These are phyloP conservation scores for Pitta sordida DNA, from an alignment of 2,113 vertebrate species.

Conservation along the genomic window DNA sequence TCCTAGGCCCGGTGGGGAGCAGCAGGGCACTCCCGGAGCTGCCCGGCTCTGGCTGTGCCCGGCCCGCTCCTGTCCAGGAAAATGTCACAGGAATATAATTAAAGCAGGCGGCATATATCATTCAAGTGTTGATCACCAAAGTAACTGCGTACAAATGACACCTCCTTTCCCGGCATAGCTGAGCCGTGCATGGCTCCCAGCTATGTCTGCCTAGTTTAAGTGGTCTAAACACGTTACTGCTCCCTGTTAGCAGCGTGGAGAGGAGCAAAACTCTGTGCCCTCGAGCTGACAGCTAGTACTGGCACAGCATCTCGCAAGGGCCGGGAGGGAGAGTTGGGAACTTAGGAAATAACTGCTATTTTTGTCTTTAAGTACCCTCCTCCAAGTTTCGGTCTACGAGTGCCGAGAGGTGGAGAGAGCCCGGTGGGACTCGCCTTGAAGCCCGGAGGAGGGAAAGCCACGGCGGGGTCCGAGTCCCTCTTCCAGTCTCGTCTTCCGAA, in stretches of 20 bases:
- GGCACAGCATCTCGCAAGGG: background rate
- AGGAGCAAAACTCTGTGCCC: background rate
- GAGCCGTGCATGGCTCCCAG: constrained; percentile 50
- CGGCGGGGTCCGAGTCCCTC: background rate
- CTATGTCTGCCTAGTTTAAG: constrained; percentile 50
- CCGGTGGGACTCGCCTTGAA: background rate
- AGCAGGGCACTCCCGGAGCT: background rate
- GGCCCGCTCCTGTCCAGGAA: constrained; percentile 52
- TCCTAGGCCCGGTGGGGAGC: background rate
- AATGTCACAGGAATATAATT: constrained; percentile 68
- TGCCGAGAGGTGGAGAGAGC: background rate
- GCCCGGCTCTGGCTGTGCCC: constrained; percentile 19
- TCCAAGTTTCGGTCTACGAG: background rate
- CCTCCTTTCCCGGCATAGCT: constrained; percentile 62
- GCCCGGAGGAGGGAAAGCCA: background rate
- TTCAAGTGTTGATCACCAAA: constrained; percentile 70
- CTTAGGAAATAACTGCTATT: background rate
- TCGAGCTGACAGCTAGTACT: background rate
- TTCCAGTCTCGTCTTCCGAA: background rate
- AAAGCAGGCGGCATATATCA: constrained; percentile 64
- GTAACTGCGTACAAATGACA: constrained; percentile 73
- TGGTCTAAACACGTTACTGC: constrained; percentile 35
- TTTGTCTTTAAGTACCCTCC: background rate
- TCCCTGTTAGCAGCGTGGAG: constrained; percentile 2
- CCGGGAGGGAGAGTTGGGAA: background rate